These are phyloP conservation scores for Parelbella ahira DNA, from an alignment of 2,888 invertebrate species.

Conservation along the genomic window DNA sequence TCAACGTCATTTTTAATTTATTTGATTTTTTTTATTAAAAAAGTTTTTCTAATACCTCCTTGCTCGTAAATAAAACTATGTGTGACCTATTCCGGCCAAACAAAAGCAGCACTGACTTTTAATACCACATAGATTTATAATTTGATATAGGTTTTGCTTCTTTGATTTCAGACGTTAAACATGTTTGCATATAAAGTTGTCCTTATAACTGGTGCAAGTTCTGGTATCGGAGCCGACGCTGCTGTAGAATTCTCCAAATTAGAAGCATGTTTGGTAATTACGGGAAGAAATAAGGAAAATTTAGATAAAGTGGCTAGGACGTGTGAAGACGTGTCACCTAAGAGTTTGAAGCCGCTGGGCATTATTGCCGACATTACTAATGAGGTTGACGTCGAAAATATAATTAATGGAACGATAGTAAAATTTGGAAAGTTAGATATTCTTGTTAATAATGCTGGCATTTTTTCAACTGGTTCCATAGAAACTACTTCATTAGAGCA, in stretches of 20 bases:
- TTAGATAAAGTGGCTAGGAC: slow-evolving; percentile 81
- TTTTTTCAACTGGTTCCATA: slow-evolving; percentile 88
- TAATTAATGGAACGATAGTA: slow-evolving; percentile 84
- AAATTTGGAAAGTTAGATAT: slow-evolving; percentile 86
- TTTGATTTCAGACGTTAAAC: too few relatives aligned
- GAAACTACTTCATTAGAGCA: slow-evolving; percentile 90
- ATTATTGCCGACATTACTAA: slow-evolving; percentile 84
- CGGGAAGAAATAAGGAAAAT: slow-evolving; percentile 85
- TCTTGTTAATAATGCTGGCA: slow-evolving; percentile 94
- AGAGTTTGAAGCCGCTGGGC: slow-evolving; percentile 69
- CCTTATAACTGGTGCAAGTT: slow-evolving; percentile 85
- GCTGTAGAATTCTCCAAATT: slow-evolving; percentile 84
- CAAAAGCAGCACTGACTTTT: too few relatives aligned
- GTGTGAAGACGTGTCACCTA: slow-evolving; percentile 69
- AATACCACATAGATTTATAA: too few relatives aligned
- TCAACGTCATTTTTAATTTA: too few relatives aligned
- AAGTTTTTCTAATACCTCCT: too few relatives aligned
- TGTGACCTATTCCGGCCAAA: too few relatives aligned
- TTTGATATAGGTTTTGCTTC: too few relatives aligned
- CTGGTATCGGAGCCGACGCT: slow-evolving; percentile 87
- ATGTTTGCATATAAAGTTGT: slow-evolving; percentile 82
- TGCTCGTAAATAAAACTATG: too few relatives aligned
- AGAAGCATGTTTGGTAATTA: slow-evolving; percentile 82
- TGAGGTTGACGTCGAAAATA: slow-evolving; percentile 83
- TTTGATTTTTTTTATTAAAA: too few relatives aligned